Conservation (phyloP, 2,797 vertebrate species). For the Catamblyrhynchus diadema region DNA sequence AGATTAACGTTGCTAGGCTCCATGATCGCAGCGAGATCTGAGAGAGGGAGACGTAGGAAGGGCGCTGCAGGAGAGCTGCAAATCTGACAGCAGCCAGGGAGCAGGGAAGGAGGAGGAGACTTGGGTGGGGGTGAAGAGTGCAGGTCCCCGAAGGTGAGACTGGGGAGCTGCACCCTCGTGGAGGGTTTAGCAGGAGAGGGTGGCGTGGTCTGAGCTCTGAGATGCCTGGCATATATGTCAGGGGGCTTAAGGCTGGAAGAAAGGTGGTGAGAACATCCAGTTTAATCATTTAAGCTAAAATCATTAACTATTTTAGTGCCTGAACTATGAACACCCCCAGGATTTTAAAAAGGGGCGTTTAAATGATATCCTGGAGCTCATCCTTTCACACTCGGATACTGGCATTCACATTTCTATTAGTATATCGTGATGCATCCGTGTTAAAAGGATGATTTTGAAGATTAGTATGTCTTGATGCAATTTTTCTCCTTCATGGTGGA, state of each 20-base stretch:
- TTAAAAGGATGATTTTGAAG: no score
- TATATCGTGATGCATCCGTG: not conserved
- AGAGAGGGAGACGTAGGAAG: not conserved
- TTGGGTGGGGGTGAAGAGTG: not conserved
- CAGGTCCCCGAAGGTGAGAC: fast-evolving
- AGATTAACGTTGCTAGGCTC: slow-evolving; percentile 58
- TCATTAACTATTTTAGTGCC: not conserved
- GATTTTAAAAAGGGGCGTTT: not conserved
- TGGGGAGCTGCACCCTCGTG: not conserved
- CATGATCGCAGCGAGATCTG: slow-evolving; percentile 12
- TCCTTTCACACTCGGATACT: not conserved
- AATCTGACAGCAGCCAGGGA: not conserved
- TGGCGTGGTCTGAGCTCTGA: not conserved
- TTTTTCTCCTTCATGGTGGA: not conserved
- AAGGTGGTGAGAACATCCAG: fast-evolving
- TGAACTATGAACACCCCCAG: not conserved
- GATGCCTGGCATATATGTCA: fast-evolving
- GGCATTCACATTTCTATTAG: not conserved
- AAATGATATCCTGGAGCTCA: not conserved
- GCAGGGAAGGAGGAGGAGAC: not conserved
- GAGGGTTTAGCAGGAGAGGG: not conserved
- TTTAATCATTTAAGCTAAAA: not conserved
- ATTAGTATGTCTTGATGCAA: not conserved
- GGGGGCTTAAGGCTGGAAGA: not conserved
- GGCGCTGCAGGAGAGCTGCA: not conserved